Evolutionary conservation across 2,888 invertebrate species (phyloP).

Genomic region (Tetanocera ferruginea): DNA sequence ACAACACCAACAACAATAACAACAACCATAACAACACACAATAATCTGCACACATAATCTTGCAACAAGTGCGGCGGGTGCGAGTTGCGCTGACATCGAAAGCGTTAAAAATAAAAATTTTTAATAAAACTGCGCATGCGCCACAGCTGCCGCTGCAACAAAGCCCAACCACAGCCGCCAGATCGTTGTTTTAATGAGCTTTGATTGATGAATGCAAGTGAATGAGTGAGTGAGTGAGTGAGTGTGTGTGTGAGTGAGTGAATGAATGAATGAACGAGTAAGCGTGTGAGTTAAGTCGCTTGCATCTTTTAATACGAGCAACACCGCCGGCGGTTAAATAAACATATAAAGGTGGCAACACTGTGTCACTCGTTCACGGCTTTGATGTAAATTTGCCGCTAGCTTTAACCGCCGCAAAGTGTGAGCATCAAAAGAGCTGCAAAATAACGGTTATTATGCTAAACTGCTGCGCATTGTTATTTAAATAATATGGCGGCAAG

Average conservation of each 20-base stretch:
- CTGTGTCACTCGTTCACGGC: neutral
- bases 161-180: neutral
- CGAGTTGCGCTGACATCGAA: neutral
- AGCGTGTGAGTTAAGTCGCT: neutral
- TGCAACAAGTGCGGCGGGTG: no score
- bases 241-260: neutral
- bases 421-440: conserved; percentile 1
- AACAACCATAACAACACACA: neutral
- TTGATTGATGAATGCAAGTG: conserved; percentile 29
- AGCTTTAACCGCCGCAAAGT: neutral
- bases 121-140: neutral
- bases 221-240: neutral
- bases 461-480: conserved; percentile 20
- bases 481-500: conserved; percentile 1
- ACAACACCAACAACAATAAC: neutral
- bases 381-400: conserved; percentile 22
- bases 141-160: neutral
- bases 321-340: neutral
- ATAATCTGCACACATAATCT: neutral
- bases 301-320: neutral
- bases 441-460: conserved; percentile 31
- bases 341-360: neutral
- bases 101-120: conserved; percentile 6
- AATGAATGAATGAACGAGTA: neutral
- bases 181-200: conserved; percentile 19